Conservation (phyloP, 2,797 vertebrate genomes). For the Platalea minor region DNA sequence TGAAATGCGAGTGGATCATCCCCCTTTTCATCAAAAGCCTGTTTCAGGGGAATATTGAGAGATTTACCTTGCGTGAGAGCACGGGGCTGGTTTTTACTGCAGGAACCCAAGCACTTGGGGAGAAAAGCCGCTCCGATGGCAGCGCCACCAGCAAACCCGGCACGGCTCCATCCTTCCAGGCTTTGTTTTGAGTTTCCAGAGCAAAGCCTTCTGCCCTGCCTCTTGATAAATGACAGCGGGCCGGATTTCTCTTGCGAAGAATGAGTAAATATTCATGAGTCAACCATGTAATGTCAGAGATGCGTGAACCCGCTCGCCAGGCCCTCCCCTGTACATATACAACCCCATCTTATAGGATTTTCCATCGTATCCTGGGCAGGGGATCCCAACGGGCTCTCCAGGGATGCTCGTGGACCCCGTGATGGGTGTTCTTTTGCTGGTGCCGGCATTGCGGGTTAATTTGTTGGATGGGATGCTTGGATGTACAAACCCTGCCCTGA, state of each 20-base stretch:
- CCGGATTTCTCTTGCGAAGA: not conserved
- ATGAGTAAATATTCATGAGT: slow-evolving; percentile 38
- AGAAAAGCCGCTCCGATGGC: accelerated
- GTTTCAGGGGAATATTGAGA: not conserved
- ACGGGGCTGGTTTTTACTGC: not conserved
- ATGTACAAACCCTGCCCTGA: not conserved
- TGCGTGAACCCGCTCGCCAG: accelerated
- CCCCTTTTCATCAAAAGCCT: not conserved
- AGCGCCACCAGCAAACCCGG: not conserved
- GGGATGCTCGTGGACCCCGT: not conserved
- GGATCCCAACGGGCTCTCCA: accelerated
- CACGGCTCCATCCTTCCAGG: not conserved
- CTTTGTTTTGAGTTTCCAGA: not conserved
- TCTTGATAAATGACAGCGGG: not conserved
- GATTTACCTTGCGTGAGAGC: not conserved
- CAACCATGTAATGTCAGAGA: not conserved
- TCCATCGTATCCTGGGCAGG: not conserved
- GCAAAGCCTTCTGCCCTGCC: not conserved
- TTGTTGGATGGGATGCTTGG: not conserved
- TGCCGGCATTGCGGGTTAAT: accelerated
- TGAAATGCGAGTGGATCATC: accelerated
- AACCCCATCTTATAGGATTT: not conserved
- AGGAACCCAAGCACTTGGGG: not conserved
- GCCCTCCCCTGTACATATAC: accelerated
- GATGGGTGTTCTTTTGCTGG: not conserved